Conservation (phyloP, 1,140 invertebrate species). For the Zeugodacus cucurbitae region DNA sequence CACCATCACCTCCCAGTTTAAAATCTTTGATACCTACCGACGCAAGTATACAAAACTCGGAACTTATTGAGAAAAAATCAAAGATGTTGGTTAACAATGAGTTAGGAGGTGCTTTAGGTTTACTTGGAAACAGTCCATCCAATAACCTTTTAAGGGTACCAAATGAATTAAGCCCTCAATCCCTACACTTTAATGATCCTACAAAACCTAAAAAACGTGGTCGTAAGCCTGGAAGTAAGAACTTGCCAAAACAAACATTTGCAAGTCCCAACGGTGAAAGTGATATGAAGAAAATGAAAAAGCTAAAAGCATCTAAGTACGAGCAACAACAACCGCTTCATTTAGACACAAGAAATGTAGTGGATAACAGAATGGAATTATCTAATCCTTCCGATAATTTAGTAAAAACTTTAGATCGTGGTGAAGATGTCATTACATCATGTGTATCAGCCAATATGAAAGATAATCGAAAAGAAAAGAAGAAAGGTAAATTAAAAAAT, state of each 20-base stretch:
- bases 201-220: constrained; percentile 57
- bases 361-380: not conserved
- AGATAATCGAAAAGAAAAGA: not conserved
- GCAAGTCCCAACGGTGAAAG: not conserved
- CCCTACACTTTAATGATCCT: not conserved
- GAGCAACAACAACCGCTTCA: not conserved
- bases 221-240: constrained; percentile 59
- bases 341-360: not conserved
- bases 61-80: not conserved
- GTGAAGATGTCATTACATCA: not conserved
- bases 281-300: constrained; percentile 38
- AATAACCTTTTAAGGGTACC: not conserved
- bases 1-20: constrained; percentile 49
- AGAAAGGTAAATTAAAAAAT: not conserved
- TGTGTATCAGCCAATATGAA: not conserved
- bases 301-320: not conserved
- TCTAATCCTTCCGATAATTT: not conserved
- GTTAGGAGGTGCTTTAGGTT: not conserved
- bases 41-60: not conserved
- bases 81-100: not conserved
- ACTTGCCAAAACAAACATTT: constrained; percentile 44
- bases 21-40: not conserved
- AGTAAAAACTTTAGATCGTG: not conserved
- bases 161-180: not conserved
- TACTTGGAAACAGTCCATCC: not conserved